Percentiles rank a stretch among this genome's conserved stretches.
These are phyloP conservation scores for Cerastoderma edule DNA, from an alignment of 2,888 invertebrate genomes.

Conservation along the genomic window DNA sequence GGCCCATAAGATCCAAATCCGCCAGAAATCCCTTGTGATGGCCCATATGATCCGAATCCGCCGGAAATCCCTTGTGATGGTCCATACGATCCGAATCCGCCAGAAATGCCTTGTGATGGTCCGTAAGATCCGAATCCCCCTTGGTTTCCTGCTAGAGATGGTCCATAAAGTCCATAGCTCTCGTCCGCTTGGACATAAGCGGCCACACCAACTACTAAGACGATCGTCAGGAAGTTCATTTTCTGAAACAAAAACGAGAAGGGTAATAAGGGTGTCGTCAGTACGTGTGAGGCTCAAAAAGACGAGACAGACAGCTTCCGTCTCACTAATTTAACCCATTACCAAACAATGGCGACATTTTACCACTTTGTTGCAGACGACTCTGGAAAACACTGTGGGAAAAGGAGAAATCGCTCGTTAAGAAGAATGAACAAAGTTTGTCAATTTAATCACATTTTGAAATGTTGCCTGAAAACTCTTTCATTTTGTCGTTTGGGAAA, in stretches of 20 bases:
- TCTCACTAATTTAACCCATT: not conserved
- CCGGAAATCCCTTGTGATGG: too few species aligned
- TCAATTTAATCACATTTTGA: too few species aligned
- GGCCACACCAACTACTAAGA: slow-evolving; percentile 39
- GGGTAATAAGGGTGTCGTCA: not conserved
- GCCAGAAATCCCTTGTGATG: too few species aligned
- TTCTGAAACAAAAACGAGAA: slow-evolving; percentile 6
- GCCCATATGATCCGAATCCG: too few species aligned
- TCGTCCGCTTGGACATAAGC: slow-evolving; percentile 27
- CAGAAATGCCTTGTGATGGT: too few species aligned
- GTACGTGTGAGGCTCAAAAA: not conserved
- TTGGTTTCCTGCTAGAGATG: too few species aligned
- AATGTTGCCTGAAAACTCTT: too few species aligned
- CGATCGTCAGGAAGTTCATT: slow-evolving; percentile 26
- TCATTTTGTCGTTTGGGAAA: too few species aligned
- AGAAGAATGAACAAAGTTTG: too few species aligned
- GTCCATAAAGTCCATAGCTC: not conserved
- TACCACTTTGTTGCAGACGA: not conserved
- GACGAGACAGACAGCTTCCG: not conserved
- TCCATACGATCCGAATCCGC: too few species aligned
- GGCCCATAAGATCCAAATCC: too few species aligned
- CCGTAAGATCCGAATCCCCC: slow-evolving; percentile 1
- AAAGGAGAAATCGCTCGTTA: not conserved
- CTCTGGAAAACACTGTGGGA: not conserved
- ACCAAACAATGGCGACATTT: too few species aligned